Percentiles rank a stretch among this genome's conserved stretches.
These are phyloP conservation scores for Platichthys stellatus DNA, from an alignment of 2,113 vertebrate genomes.

Conservation along the genomic window DNA sequence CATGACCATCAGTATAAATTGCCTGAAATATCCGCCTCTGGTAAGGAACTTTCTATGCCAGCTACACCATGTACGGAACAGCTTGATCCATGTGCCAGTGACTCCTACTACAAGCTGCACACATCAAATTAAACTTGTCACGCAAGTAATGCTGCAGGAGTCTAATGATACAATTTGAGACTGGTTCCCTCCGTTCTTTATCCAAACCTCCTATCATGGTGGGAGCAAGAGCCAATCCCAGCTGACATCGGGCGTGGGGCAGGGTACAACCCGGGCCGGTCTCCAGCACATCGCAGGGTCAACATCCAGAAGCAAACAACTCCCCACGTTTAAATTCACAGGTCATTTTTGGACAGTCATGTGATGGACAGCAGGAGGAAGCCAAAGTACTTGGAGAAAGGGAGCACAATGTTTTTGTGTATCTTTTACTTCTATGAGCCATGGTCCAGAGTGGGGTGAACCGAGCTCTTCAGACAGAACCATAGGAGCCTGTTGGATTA, in stretches of 20 bases:
- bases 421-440: not conserved
- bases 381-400: not conserved
- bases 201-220: not conserved
- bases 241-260: too few species aligned
- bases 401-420: not conserved
- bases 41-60: not conserved
- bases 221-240: too few species aligned
- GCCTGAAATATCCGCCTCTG: slow-evolving; percentile 1
- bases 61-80: not conserved
- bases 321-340: not conserved
- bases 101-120: not conserved
- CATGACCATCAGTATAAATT: not conserved
- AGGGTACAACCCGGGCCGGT: not conserved
- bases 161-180: not conserved
- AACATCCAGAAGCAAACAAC: not conserved
- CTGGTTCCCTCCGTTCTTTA: not conserved
- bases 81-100: not conserved
- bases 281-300: too few species aligned
- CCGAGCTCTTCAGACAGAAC: slow-evolving; percentile 6
- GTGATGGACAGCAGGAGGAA: not conserved
- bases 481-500: slow-evolving; percentile 15
- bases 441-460: not conserved
- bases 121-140: not conserved
- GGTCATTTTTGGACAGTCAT: too few species aligned
- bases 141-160: not conserved